Percentiles rank a stretch among this genome's conserved stretches.
Evolutionary conservation across 2,797 vertebrate species (phyloP).

Genomic region (Mormyrops attenuatus): DNA sequence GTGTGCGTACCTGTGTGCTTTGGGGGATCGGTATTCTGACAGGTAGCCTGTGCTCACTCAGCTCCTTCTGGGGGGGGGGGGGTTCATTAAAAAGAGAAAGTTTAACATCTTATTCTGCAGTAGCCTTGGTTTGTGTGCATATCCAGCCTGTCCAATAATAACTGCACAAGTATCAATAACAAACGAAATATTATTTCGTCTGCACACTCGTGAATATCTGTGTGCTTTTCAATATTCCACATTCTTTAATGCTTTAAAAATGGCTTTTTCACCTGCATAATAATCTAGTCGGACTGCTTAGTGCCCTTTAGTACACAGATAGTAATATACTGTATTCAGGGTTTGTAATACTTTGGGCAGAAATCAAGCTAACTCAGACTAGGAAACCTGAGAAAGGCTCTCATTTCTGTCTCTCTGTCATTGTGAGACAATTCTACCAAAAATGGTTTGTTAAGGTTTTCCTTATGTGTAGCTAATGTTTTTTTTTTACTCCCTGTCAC

Average conservation of each 20-base stretch:
- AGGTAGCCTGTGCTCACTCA: not conserved
- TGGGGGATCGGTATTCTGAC: not conserved
- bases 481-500: not conserved
- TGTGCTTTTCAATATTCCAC: not conserved
- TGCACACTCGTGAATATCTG: not conserved
- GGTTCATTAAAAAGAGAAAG: not conserved
- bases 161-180: not conserved
- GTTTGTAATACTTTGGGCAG: not conserved
- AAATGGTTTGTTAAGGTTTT: not conserved
- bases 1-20: not conserved
- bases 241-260: not conserved
- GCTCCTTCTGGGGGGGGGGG: not conserved
- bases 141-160: not conserved
- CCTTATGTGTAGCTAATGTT: not conserved
- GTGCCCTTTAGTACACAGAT: not conserved
- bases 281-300: not conserved
- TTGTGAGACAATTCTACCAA: not conserved
- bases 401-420: not conserved
- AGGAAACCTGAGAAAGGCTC: not conserved
- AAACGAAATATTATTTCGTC: not conserved
- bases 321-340: not conserved
- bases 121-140: not conserved
- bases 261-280: not conserved
- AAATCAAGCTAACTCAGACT: not conserved
- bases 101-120: not conserved